phyloP scores from a whole-genome alignment of 2,113 vertebrate species.

The Triplophysa tibetana region DNA sequence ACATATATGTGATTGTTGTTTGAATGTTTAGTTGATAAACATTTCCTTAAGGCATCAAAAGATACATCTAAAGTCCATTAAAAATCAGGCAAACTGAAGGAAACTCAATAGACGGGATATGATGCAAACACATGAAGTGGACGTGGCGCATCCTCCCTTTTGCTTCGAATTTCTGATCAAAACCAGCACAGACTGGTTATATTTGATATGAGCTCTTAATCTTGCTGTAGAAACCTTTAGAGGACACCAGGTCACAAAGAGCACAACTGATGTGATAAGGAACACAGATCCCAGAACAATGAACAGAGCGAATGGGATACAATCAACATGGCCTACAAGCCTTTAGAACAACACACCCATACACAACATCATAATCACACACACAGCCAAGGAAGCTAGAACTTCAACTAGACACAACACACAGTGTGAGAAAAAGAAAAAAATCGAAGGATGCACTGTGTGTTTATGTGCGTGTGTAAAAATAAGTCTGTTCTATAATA shows the following conservation, averaged over 20 bases:
- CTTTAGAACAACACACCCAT: slow-evolving; percentile 16
- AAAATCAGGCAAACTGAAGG: too few relatives aligned
- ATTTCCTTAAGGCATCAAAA: too few relatives aligned
- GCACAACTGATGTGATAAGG: neutral
- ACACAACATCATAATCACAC: slow-evolving; percentile 22
- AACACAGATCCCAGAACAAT: slow-evolving; percentile 42
- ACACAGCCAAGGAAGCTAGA: slow-evolving; percentile 5
- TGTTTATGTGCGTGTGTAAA: neutral
- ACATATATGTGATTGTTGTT: too few relatives aligned
- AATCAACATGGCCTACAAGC: slow-evolving; percentile 4
- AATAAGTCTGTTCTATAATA: slow-evolving; percentile 10
- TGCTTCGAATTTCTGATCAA: neutral
- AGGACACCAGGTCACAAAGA: neutral
- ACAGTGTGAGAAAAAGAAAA: slow-evolving; percentile 34
- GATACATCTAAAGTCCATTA: too few relatives aligned
- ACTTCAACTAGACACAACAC: slow-evolving; percentile 1
- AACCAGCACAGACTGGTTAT: neutral
- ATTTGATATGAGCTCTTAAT: neutral
- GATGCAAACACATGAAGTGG: too few relatives aligned
- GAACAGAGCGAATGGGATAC: slow-evolving; percentile 13
- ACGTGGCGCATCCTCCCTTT: too few relatives aligned
- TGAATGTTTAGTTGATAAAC: too few relatives aligned
- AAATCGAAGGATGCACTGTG: slow-evolving; percentile 35
- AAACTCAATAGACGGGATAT: too few relatives aligned
- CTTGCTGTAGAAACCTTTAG: neutral